Percentiles rank a stretch among this genome's conserved stretches.
These are phyloP conservation scores for Leptopilina drosophilae DNA, from an alignment of 2,888 invertebrate genomes.

Conservation along the genomic window DNA sequence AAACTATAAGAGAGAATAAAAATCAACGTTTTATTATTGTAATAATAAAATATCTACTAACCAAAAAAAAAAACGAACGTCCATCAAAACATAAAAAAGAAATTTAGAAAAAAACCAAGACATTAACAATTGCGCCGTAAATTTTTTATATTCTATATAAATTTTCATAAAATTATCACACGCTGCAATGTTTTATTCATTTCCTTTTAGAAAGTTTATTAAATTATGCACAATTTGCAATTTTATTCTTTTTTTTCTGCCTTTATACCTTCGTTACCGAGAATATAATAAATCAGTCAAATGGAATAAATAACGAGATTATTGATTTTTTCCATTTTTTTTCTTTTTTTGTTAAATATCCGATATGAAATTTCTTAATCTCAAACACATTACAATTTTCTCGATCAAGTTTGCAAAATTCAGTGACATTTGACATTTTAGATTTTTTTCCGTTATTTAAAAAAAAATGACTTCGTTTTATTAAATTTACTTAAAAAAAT, in stretches of 20 bases:
- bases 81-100: too few relatives aligned
- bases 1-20: too few relatives aligned
- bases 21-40: too few relatives aligned
- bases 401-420: not conserved
- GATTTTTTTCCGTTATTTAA: too few relatives aligned
- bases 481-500: too few relatives aligned
- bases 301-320: constrained; percentile 13
- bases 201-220: constrained; percentile 20
- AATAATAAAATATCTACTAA: too few relatives aligned
- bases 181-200: not conserved
- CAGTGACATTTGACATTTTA: not conserved
- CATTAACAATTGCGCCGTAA: not conserved
- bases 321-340: not conserved
- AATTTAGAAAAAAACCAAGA: not conserved
- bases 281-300: not conserved
- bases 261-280: not conserved
- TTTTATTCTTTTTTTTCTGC: not conserved
- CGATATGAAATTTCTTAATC: not conserved
- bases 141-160: constrained; percentile 2
- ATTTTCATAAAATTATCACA: constrained; percentile 2
- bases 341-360: not conserved
- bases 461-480: too few relatives aligned
- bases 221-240: not conserved
- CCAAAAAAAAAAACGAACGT: too few relatives aligned
- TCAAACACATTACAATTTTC: not conserved